Conservation (phyloP, 1,140 invertebrate species). For the Cyclargus thomasi region DNA sequence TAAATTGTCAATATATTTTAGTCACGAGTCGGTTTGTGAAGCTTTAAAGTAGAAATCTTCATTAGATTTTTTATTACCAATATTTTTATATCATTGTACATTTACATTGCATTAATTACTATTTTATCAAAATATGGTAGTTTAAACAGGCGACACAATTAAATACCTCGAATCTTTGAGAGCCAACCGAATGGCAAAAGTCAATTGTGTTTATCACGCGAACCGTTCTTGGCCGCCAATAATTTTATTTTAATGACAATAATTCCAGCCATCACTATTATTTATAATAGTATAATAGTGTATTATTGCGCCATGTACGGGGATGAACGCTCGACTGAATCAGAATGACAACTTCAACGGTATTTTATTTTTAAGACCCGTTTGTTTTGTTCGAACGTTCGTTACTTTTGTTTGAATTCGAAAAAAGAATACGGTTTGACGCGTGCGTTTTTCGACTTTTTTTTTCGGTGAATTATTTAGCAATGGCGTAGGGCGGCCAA, state of each 20-base stretch:
- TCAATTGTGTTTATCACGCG: conserved; percentile 63
- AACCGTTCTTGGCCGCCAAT: conserved; percentile 49
- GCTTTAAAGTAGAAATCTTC: no score
- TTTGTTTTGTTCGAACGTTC: conserved; percentile 43
- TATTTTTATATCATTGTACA: background rate
- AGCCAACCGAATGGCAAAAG: conserved; percentile 63
- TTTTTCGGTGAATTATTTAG: conserved; percentile 14
- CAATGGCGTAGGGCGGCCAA: background rate
- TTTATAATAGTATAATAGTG: conserved; percentile 59
- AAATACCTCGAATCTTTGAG: conserved; percentile 53
- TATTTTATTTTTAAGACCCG: conserved; percentile 45
- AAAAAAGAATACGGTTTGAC: conserved; percentile 33
- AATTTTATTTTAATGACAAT: conserved; percentile 64
- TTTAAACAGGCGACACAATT: conserved; percentile 57
- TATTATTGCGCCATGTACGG: conserved; percentile 54
- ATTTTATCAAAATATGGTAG: background rate
- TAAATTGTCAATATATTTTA: no score
- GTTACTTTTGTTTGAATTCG: conserved; percentile 39
- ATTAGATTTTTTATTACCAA: no score
- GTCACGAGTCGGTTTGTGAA: no score
- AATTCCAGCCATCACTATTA: conserved; percentile 55
- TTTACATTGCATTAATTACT: background rate
- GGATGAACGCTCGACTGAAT: conserved; percentile 67
- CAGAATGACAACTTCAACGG: conserved; percentile 63
- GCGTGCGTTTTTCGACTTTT: conserved; percentile 26